Conservation (phyloP, 2,797 vertebrate genomes). For the Oryzias sinensis region DNA sequence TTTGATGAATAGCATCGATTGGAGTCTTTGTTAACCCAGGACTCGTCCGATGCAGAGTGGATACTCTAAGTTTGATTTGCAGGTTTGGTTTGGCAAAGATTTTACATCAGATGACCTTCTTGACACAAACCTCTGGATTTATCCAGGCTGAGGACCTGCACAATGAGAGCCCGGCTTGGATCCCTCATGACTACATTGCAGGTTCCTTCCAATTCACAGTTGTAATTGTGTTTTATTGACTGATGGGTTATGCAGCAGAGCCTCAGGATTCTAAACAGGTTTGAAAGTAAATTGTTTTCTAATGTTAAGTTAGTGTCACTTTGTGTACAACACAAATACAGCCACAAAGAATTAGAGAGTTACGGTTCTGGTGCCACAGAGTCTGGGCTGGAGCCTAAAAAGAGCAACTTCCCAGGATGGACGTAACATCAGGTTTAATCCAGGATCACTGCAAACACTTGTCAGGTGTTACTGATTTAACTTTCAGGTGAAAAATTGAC, state of each 20-base stretch:
- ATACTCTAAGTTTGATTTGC: too few relatives aligned
- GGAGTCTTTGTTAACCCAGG: too few relatives aligned
- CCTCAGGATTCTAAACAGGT: background rate
- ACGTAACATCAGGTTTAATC: constrained; percentile 29
- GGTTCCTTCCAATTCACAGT: background rate
- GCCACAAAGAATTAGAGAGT: constrained; percentile 20
- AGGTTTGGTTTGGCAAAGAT: too few relatives aligned
- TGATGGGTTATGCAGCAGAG: background rate
- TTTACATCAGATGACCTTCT: too few relatives aligned
- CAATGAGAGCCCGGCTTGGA: too few relatives aligned
- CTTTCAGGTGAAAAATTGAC: constrained; percentile 17
- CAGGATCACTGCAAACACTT: constrained; percentile 34
- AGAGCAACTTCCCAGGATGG: constrained; percentile 16
- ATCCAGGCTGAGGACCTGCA: too few relatives aligned
- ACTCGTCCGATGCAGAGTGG: too few relatives aligned
- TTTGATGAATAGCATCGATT: too few relatives aligned
- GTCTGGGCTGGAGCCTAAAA: constrained; percentile 52
- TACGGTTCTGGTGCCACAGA: constrained; percentile 52
- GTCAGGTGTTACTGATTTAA: constrained; percentile 46
- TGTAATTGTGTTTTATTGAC: background rate
- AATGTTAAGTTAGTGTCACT: constrained; percentile 11
- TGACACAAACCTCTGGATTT: too few relatives aligned
- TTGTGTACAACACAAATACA: background rate
- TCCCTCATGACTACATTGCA: too few relatives aligned
- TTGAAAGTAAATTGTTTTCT: constrained; percentile 2